Evolutionary conservation across 2,113 vertebrate genomes (phyloP).

Genomic region (Neogale vison): DNA sequence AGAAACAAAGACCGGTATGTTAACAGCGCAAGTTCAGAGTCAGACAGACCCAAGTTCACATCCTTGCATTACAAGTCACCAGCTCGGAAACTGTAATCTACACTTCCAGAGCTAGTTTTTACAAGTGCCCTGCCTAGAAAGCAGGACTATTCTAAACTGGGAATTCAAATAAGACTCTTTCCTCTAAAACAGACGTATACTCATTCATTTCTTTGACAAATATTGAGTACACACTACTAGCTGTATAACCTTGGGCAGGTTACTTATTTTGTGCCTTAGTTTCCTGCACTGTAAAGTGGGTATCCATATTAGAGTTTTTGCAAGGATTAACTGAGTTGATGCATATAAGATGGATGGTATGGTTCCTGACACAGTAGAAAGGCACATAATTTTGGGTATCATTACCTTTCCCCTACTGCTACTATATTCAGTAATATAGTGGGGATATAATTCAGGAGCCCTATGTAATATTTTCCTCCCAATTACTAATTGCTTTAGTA

Average conservation of each 20-base stretch:
- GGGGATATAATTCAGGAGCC: background rate
- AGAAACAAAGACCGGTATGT: background rate
- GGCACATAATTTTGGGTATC: background rate
- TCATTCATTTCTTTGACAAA: background rate
- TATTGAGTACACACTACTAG: background rate
- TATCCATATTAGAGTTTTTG: background rate
- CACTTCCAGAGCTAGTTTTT: background rate
- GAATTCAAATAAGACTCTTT: background rate
- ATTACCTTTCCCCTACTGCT: background rate
- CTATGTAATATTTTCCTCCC: conserved; percentile 20
- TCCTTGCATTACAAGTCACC: background rate
- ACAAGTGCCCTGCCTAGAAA: background rate
- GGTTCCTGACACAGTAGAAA: background rate
- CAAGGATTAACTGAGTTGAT: background rate
- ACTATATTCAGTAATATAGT: background rate
- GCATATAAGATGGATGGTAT: background rate
- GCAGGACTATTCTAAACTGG: background rate
- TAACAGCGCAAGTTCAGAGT: background rate
- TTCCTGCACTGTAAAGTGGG: background rate
- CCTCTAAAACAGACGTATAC: background rate
- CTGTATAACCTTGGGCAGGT: background rate
- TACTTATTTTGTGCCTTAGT: background rate
- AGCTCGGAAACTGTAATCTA: background rate
- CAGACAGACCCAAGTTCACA: background rate
- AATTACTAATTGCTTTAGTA: background rate